Evolutionary conservation across 30 jellyfish, hydroid and myxozoan species (phyloP), one percentile per base, ranked within the genome.

Genomic region (Pelagia noctiluca): DNA sequence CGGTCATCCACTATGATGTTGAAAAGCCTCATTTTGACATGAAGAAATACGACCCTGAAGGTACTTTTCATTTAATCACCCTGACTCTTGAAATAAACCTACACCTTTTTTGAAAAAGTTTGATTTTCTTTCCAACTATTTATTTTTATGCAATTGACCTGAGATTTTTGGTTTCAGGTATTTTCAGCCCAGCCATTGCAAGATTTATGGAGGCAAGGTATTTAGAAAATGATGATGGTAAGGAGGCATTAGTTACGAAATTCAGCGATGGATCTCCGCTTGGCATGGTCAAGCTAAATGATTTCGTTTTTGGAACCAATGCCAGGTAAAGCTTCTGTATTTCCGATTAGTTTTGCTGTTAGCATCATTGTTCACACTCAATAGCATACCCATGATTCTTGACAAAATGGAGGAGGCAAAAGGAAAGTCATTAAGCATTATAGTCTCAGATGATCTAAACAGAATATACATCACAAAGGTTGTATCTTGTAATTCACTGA

Each of bases 271-370:
- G 97, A 26, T 78, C 83, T 24, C 96, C 91, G 32, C 75, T 63
- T 49, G 99, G 99, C 37, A 81, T 83, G 69, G 75, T 94, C 12
- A 81, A 70, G n/a, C 66, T 94, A 66, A 94, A 83, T 63, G 82
- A 94, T 67, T 94, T 94, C 71, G 97, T 94, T 32, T 94, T 94
- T 88, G 96, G 95, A 12, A 74, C 95, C 25, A 94, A 94, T 38
- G 96, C 99, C 62, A 94, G 99, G 99, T 94, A 49, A 8, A 33
- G 29, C 3, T 13, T 75, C 26, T 10, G n/a, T 10, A 28, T 26
- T 12, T 33, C 8, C 71, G 16, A 23, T 23, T 61, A 10, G 12
- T 28, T 70, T 42, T 3, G 25, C 25, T 24, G 77, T 13, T n/a
- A n/a, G n/a, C n/a, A n/a, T n/a, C n/a, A n/a, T n/a, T n/a, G n/a